Percentiles rank a stretch among this genome's conserved stretches.
These are phyloP conservation scores for Adelognathus sp. DNA, from an alignment of 2,888 invertebrate genomes.

Conservation along the genomic window DNA sequence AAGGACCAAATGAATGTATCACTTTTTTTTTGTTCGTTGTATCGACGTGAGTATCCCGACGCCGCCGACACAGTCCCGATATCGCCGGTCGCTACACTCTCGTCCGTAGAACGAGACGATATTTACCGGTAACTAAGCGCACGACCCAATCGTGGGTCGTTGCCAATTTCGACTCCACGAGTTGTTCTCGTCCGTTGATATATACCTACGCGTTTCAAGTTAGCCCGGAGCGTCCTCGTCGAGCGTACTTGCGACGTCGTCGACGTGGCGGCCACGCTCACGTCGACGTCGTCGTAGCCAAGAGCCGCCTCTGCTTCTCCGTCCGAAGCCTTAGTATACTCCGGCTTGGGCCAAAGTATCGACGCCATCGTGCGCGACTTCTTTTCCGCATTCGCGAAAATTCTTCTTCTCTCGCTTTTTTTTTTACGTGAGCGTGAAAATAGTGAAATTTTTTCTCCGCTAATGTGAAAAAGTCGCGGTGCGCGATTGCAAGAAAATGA, in stretches of 20 bases:
- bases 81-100: background rate
- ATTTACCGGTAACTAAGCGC: slow-evolving; percentile 9
- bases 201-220: slow-evolving; percentile 12
- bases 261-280: slow-evolving; percentile 47
- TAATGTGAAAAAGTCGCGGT: slow-evolving; percentile 24
- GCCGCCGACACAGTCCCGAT: background rate
- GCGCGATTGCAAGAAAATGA: slow-evolving; percentile 62
- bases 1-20: no score
- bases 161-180: slow-evolving; percentile 33
- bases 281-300: slow-evolving; percentile 29
- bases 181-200: slow-evolving; percentile 5
- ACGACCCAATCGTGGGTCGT: slow-evolving; percentile 5
- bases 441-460: background rate
- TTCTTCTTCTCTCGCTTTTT: background rate
- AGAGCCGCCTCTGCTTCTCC: slow-evolving; percentile 10
- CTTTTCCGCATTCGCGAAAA: slow-evolving; percentile 2
- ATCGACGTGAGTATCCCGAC: background rate
- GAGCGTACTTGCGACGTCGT: slow-evolving; percentile 42
- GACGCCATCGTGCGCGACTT: slow-evolving; percentile 11
- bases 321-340: slow-evolving; percentile 37
- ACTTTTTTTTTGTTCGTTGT: background rate
- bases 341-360: slow-evolving; percentile 41
- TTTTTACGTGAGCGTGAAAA: background rate
- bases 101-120: background rate
- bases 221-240: slow-evolving; percentile 23